phyloP scores from a whole-genome alignment of 2,888 invertebrate species.

The Alentia gelatinosa region DNA sequence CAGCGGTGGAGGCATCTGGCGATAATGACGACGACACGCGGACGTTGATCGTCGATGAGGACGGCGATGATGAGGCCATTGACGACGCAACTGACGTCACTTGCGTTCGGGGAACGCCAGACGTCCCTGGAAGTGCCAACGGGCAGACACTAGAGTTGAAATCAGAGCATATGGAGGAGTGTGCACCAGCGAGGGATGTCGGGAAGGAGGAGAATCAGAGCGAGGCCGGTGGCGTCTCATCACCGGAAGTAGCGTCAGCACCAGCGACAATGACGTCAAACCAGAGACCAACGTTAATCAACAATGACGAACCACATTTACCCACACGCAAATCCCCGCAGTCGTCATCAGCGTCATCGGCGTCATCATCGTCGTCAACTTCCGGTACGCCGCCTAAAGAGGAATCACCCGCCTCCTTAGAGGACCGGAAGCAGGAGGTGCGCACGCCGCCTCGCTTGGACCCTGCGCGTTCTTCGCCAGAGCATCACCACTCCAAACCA shows the following conservation, averaged over 20 bases:
- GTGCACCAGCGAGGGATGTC: neutral
- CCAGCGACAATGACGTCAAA: neutral
- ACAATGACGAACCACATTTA: neutral
- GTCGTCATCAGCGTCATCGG: neutral
- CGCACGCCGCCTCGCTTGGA: neutral
- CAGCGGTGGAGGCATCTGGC: neutral
- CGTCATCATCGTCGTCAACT: neutral
- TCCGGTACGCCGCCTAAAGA: neutral
- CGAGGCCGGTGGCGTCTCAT: neutral
- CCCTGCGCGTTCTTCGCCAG: neutral
- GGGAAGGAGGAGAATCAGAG: neutral
- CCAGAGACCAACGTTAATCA: neutral
- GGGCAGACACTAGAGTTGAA: neutral
- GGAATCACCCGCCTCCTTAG: neutral
- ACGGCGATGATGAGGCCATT: constrained; percentile 16
- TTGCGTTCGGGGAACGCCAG: neutral
- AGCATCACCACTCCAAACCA: neutral
- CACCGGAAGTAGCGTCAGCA: constrained; percentile 8
- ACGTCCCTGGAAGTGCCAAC: neutral
- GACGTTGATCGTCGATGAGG: constrained; percentile 20
- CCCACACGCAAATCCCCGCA: neutral
- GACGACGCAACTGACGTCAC: neutral
- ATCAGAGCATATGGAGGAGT: neutral
- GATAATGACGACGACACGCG: constrained; percentile 18
- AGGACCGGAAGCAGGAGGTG: constrained; percentile 15